Conservation (phyloP, 2,888 invertebrate genomes). For the Tetrapedia diversipes region DNA sequence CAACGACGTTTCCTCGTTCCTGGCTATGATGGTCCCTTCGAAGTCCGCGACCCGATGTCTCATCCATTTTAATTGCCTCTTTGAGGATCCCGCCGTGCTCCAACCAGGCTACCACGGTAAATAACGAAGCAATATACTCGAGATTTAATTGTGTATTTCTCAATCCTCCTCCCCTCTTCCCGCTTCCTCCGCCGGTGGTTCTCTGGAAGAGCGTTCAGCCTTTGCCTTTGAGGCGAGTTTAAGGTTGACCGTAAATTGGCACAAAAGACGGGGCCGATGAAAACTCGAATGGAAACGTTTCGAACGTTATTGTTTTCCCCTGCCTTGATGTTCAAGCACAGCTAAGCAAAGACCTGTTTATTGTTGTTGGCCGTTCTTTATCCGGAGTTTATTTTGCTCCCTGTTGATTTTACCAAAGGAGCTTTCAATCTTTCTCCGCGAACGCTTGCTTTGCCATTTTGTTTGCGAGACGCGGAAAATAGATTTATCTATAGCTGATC, state of each 20-base stretch:
- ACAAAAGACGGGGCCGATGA: background rate
- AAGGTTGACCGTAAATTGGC: constrained; percentile 29
- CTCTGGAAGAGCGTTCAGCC: constrained; percentile 11
- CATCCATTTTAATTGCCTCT: constrained; percentile 67
- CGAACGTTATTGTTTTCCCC: constrained; percentile 6
- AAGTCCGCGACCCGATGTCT: constrained; percentile 37
- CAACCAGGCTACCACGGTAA: constrained; percentile 33
- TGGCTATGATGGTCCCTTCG: constrained; percentile 11
- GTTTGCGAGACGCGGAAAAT: background rate
- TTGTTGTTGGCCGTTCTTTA: background rate
- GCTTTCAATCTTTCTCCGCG: background rate
- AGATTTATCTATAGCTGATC: no score
- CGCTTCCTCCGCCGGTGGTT: background rate
- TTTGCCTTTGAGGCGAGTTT: background rate
- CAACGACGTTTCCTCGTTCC: constrained; percentile 1
- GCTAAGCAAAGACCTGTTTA: background rate
- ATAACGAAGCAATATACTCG: constrained; percentile 44
- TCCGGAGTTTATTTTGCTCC: background rate
- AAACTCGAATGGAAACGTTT: background rate
- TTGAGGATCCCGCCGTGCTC: constrained; percentile 25
- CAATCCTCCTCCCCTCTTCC: no score
- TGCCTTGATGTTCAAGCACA: background rate
- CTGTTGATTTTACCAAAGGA: background rate
- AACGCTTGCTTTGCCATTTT: background rate
- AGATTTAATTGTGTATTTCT: constrained; percentile 51